Conservation (phyloP, 2,113 vertebrate species). For the cattle (Bos taurus) region DNA sequence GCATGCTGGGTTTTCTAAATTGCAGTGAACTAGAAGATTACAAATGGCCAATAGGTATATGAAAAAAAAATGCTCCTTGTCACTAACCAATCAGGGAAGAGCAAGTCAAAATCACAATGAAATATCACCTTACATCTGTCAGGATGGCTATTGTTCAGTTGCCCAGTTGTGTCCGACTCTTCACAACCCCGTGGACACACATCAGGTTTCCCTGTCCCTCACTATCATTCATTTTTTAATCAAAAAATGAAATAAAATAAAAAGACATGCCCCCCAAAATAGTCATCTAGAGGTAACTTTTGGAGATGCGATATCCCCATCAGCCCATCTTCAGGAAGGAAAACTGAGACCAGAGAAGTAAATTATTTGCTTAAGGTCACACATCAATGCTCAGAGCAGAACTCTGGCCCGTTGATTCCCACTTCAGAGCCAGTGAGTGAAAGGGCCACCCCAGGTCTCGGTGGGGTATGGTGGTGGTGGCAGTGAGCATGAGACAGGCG, state of each 20-base stretch:
- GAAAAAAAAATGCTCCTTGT: neutral
- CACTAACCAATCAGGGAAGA: neutral
- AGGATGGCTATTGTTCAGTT: neutral
- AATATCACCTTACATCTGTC: neutral
- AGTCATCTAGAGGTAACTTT: neutral
- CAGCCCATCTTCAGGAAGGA: neutral
- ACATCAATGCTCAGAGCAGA: neutral
- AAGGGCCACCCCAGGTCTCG: neutral
- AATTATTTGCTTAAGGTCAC: neutral
- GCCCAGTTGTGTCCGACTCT: neutral
- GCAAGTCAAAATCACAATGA: neutral
- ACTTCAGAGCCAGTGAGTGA: neutral
- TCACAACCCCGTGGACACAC: neutral
- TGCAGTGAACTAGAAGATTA: neutral
- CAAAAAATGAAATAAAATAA: neutral
- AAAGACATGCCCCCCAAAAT: neutral
- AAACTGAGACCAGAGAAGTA: neutral
- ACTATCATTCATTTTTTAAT: neutral
- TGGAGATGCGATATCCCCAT: neutral
- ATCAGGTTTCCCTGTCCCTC: neutral
- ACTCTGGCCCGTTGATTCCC: neutral
- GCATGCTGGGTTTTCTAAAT: neutral
- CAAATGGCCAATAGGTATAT: neutral
- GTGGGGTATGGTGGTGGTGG: accelerated
- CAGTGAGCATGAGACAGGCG: accelerated